Evolutionary conservation across 1,140 invertebrate genomes (phyloP).

Genomic region (Trichonephila inaurata): DNA sequence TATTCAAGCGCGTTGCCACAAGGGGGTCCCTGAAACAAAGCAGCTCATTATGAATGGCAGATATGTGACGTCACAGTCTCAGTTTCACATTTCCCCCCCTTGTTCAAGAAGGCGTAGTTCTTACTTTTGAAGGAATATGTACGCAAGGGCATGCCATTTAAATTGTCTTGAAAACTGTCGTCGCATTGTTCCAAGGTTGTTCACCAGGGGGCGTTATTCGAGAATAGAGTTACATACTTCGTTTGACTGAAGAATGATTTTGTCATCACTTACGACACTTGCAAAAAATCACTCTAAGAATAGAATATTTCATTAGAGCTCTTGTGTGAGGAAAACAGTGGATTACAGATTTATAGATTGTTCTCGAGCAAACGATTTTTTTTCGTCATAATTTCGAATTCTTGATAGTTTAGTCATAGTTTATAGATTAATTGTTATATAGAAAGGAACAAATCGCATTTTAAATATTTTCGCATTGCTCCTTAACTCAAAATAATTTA

Average conservation of each 20-base stretch:
- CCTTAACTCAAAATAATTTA: too few species aligned
- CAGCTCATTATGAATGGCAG: background rate
- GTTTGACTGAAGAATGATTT: background rate
- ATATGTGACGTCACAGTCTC: constrained; percentile 12
- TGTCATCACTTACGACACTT: constrained; percentile 28
- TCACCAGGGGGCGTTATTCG: constrained; percentile 18
- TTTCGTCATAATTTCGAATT: background rate
- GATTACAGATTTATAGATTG: background rate
- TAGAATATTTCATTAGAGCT: background rate
- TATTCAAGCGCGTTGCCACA: background rate
- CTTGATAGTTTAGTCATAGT: background rate
- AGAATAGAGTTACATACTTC: background rate
- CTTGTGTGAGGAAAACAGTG: background rate
- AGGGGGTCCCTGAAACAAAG: constrained; percentile 26
- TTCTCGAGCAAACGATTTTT: background rate
- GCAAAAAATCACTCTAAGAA: background rate
- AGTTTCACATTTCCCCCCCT: constrained; percentile 6
- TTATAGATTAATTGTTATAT: too few species aligned
- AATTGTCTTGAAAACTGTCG: constrained; percentile 14
- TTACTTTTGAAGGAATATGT: background rate
- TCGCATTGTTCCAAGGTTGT: constrained; percentile 40
- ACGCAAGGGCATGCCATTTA: background rate
- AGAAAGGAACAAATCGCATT: too few species aligned
- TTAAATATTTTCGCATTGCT: too few species aligned
- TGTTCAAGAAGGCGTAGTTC: background rate